Evolutionary conservation across 2,888 invertebrate species (phyloP).

Genomic region (Gari tellinella): DNA sequence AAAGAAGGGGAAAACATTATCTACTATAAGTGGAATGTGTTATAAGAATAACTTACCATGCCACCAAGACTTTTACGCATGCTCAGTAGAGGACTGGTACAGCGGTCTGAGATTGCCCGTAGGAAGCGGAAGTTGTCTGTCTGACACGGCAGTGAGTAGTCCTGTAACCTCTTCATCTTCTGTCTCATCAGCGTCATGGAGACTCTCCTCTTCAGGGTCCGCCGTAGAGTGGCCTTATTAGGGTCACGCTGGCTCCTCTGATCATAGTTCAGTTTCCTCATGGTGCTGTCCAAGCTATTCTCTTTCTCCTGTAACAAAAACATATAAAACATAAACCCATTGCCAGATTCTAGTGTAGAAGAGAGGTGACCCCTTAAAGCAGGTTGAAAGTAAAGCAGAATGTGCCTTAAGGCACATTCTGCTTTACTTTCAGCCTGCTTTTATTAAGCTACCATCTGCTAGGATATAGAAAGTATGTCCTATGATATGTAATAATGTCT

Average conservation of each 20-base stretch:
- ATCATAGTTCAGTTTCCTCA: neutral
- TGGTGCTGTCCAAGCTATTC: constrained; percentile 18
- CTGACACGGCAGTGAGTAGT: constrained; percentile 66
- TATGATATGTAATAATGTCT: no score
- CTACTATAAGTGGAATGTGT: neutral
- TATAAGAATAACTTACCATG: constrained; percentile 27
- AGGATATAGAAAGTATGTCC: no score
- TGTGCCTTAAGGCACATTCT: no score
- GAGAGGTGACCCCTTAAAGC: no score
- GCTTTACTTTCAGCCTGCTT: no score
- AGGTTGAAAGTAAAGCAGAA: no score
- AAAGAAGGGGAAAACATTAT: no score
- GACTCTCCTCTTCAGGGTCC: constrained; percentile 63
- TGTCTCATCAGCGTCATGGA: constrained; percentile 66
- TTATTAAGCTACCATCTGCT: no score
- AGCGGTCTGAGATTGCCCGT: constrained; percentile 30
- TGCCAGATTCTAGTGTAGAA: no score
- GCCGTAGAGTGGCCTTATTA: constrained; percentile 40
- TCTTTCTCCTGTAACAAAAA: constrained; percentile 60
- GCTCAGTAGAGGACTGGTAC: constrained; percentile 49
- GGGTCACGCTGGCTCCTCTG: constrained; percentile 14
- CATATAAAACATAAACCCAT: no score
- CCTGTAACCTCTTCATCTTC: constrained; percentile 68
- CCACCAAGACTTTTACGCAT: constrained; percentile 15
- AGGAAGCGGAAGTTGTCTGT: constrained; percentile 56